phyloP scores from a whole-genome alignment of 2,888 invertebrate species.

The Drosophila nr. perissopoda region DNA sequence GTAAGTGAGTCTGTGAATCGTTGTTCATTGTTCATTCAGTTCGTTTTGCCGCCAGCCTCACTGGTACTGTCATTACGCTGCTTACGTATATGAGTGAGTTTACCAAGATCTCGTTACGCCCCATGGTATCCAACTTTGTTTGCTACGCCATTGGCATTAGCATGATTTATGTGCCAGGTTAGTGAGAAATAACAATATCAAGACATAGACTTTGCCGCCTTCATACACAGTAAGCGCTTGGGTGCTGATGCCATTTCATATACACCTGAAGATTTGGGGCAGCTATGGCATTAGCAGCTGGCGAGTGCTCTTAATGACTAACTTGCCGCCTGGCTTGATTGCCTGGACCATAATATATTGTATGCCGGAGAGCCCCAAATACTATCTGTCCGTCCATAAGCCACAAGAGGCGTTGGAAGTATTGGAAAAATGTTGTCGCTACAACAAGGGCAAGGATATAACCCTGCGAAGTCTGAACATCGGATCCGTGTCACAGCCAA shows the following conservation, averaged over 20 bases:
- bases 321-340: conserved; percentile 40
- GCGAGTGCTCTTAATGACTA: conserved; percentile 30
- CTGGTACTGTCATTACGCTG: conserved; percentile 23
- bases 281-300: conserved; percentile 22
- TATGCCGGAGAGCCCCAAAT: conserved; percentile 56
- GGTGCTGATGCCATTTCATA: conserved; percentile 13
- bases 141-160: conserved; percentile 33
- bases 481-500: conserved; percentile 15
- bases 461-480: conserved; percentile 26
- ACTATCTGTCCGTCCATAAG: conserved; percentile 25
- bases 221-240: conserved; percentile 19
- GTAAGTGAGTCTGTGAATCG: conserved; percentile 30
- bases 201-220: not conserved
- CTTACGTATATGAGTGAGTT: conserved; percentile 51
- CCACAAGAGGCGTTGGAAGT: conserved; percentile 19
- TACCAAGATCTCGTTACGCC: conserved; percentile 24
- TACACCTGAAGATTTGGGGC: conserved; percentile 1
- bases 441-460: conserved; percentile 41
- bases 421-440: conserved; percentile 31
- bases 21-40: not conserved
- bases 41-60: conserved; percentile 20
- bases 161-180: conserved; percentile 47
- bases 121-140: conserved; percentile 15
- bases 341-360: conserved; percentile 1
- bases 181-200: conserved; percentile 2